A percentile compares a stretch with the other conserved stretches of the same genome.
Evolutionary conservation across 2,888 invertebrate genomes (phyloP).

Genomic region (Galeruca laticollis): DNA sequence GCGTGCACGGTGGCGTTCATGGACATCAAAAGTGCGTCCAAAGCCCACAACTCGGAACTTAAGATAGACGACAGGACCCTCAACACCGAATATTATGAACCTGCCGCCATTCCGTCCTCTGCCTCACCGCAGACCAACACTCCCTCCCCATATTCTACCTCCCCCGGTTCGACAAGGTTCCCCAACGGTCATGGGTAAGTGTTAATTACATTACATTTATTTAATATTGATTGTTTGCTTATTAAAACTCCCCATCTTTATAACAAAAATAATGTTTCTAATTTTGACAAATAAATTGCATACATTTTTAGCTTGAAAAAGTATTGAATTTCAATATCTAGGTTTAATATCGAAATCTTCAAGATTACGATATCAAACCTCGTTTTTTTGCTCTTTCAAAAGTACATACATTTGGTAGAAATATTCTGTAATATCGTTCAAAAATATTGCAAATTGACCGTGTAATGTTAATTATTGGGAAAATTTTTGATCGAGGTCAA

Average conservation of each 20-base stretch:
- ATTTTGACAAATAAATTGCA: too few relatives aligned
- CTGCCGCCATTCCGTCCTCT: constrained; percentile 79
- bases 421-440: too few relatives aligned
- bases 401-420: too few relatives aligned
- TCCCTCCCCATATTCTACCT: constrained; percentile 73
- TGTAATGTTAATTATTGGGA: too few relatives aligned
- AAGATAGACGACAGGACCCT: constrained; percentile 88
- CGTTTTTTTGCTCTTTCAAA: too few relatives aligned
- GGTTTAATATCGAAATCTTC: too few relatives aligned
- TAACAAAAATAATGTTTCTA: too few relatives aligned
- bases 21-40: constrained; percentile 96
- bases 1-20: constrained; percentile 95
- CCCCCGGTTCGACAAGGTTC: constrained; percentile 70
- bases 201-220: not conserved
- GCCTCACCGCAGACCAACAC: constrained; percentile 67
- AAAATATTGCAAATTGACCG: too few relatives aligned
- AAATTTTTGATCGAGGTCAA: too few relatives aligned
- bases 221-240: not conserved
- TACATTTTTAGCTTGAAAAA: too few relatives aligned
- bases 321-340: too few relatives aligned
- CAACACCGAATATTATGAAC: constrained; percentile 93
- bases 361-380: too few relatives aligned
- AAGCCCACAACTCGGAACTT: constrained; percentile 90
- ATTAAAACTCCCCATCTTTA: not conserved
- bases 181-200: constrained; percentile 71